Evolutionary conservation across 2,888 invertebrate genomes (phyloP).

Genomic region (Polymixis lichenea): DNA sequence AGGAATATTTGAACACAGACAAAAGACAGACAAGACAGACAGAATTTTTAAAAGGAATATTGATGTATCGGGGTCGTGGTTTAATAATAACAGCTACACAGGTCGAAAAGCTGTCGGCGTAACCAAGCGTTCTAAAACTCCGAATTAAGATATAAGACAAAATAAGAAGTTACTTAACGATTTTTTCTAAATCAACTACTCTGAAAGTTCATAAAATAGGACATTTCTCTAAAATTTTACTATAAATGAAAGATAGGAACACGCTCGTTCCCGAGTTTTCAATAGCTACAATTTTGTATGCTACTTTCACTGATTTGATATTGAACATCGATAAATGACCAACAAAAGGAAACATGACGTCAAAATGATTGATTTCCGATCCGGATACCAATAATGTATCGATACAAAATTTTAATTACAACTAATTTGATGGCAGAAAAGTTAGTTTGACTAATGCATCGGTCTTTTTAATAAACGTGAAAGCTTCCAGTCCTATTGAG

Average conservation of each 20-base stretch:
- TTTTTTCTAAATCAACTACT: neutral
- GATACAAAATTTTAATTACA: slow-evolving; percentile 14
- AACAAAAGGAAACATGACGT: neutral
- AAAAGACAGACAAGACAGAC: neutral
- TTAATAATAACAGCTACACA: too few species aligned
- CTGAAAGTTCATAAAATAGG: neutral
- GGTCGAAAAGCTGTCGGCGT: neutral
- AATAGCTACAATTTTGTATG: neutral
- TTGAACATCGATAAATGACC: slow-evolving; percentile 6
- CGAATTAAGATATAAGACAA: neutral
- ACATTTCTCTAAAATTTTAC: neutral
- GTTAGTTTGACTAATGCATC: slow-evolving; percentile 47
- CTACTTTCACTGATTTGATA: slow-evolving; percentile 29
- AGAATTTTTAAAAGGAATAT: too few species aligned
- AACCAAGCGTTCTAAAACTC: neutral
- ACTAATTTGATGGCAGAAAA: slow-evolving; percentile 33
- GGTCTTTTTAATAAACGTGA: slow-evolving; percentile 46
- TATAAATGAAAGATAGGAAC: neutral
- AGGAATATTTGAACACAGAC: neutral
- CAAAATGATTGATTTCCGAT: neutral
- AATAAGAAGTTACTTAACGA: neutral
- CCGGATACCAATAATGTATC: neutral
- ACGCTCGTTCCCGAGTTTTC: neutral
- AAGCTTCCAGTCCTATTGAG: slow-evolving; percentile 25
- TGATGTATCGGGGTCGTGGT: too few species aligned